A percentile compares a stretch with the other conserved stretches of the same genome.
These are phyloP conservation scores for Diadema setosum DNA, from an alignment of 35 echinoderm and acorn worm genomes.

Conservation along the genomic window DNA sequence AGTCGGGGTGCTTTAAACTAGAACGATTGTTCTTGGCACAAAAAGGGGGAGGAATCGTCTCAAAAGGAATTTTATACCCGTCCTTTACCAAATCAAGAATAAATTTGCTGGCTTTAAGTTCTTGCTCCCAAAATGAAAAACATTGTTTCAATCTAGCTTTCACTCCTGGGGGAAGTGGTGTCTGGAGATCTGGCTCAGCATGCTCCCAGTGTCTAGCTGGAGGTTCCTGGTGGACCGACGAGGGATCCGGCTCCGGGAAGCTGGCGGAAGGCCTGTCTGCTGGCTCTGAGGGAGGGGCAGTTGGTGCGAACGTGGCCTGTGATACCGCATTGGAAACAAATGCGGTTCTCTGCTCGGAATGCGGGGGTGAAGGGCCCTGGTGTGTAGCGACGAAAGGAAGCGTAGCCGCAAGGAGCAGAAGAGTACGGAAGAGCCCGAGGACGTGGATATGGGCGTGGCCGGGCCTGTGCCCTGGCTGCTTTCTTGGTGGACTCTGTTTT, in stretches of 20 bases:
- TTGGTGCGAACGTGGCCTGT: background rate
- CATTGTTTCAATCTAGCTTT: background rate
- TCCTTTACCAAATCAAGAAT: background rate
- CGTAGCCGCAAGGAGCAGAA: too few species aligned
- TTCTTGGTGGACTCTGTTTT: too few species aligned
- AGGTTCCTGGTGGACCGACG: background rate
- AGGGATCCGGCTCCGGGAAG: background rate
- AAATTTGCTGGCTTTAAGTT: background rate
- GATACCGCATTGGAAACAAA: slow-evolving; percentile 29
- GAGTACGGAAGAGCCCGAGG: too few species aligned
- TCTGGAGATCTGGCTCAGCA: background rate
- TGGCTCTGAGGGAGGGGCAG: slow-evolving; percentile 6
- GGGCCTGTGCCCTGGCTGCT: too few species aligned
- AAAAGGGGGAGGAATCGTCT: too few species aligned
- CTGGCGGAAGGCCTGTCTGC: background rate
- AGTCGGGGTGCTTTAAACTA: too few species aligned
- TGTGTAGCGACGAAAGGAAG: too few species aligned
- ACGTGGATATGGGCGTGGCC: too few species aligned
- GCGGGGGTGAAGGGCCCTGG: background rate
- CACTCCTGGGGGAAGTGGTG: background rate
- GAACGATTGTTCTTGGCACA: too few species aligned
- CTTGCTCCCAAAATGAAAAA: background rate
- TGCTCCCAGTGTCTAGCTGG: slow-evolving; percentile 5
- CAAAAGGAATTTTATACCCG: slow-evolving; percentile 19
- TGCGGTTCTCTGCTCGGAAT: background rate